phyloP scores from a whole-genome alignment of 2,888 invertebrate genomes.

The Netelia fuscicornis region DNA sequence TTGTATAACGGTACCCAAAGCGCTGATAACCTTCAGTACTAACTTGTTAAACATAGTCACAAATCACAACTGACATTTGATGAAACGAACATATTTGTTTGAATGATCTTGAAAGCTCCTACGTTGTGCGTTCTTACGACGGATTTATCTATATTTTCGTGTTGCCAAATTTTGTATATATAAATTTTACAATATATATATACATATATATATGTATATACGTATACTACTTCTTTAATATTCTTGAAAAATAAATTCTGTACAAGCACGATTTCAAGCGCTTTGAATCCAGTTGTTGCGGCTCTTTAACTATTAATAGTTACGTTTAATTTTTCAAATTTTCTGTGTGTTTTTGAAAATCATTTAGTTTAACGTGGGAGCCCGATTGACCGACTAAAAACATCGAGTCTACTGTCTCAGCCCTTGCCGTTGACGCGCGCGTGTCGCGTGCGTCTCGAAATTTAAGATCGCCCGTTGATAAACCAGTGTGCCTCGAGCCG shows the following conservation, averaged over 20 bases:
- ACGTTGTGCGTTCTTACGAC: background rate
- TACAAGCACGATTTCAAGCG: background rate
- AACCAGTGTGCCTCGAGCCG: slow-evolving; percentile 50
- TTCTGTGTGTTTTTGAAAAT: background rate
- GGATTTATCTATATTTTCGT: background rate
- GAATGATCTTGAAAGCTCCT: slow-evolving; percentile 8
- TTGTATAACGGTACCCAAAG: slow-evolving; percentile 88
- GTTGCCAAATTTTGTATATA: background rate
- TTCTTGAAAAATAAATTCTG: background rate
- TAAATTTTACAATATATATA: background rate
- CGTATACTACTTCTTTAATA: background rate
- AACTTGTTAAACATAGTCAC: slow-evolving; percentile 76
- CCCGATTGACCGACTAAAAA: slow-evolving; percentile 3
- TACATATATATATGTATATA: background rate
- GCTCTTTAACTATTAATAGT: background rate
- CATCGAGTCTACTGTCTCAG: background rate
- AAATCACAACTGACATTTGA: slow-evolving; percentile 19
- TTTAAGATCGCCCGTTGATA: slow-evolving; percentile 35
- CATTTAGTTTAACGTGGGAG: background rate
- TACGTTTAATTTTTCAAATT: background rate
- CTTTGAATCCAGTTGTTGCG: background rate
- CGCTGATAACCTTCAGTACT: slow-evolving; percentile 85
- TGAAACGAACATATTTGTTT: slow-evolving; percentile 18
- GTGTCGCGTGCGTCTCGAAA: slow-evolving; percentile 13
- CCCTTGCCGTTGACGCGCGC: background rate